Base-by-base conservation (phyloP, 2,797 vertebrate genomes). In the Selene dorsalis region DNA sequence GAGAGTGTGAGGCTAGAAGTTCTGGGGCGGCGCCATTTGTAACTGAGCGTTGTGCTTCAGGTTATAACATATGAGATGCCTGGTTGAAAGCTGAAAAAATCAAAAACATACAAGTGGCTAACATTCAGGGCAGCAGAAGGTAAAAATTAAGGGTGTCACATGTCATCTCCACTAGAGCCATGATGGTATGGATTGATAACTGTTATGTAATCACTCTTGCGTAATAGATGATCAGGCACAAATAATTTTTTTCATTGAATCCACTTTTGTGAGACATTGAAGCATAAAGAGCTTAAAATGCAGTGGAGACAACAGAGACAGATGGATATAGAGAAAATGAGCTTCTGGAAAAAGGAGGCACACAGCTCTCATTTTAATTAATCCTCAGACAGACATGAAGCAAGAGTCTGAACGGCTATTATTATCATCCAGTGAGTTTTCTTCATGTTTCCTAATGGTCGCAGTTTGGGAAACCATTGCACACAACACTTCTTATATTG, bases 291-390 rank as follows among this genome's bases (percentile, higher is more conserved):
- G 30, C 73, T 30, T 62, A 41, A 39, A 69, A 64, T 58, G 18
- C 50, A 69, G 16, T 1, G 24, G 30, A 55, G 66, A 66, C 45
- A 30, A 60, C 6, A 22, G 47, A 71, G 66, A 43, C 26, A 48
- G 69, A 71, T 75, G 48, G 61, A 74, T 38, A 30, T 58, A 38
- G 24, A 55, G 52, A 58, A 69, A 71, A 62, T 57, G 17, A 76
- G 55, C 30, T 59, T 69, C 57, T 73, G 68, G 50, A 62, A 77
- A 62, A 73, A 39, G 69, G 24, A 59, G 24, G 47, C 14, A 7
- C 50, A 50, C 12, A 11, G 55, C n/a, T 66, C 22, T 70, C 41
- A 22, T 65, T 84, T 83, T 56, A 85, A 85, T 84, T 61, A 58
- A 75, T 73, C 64, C 47, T 74, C 61, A 67, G 41, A 65, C 38